phyloP scores from a whole-genome alignment of 2,888 invertebrate genomes.

The Macrophya alboannulata region DNA sequence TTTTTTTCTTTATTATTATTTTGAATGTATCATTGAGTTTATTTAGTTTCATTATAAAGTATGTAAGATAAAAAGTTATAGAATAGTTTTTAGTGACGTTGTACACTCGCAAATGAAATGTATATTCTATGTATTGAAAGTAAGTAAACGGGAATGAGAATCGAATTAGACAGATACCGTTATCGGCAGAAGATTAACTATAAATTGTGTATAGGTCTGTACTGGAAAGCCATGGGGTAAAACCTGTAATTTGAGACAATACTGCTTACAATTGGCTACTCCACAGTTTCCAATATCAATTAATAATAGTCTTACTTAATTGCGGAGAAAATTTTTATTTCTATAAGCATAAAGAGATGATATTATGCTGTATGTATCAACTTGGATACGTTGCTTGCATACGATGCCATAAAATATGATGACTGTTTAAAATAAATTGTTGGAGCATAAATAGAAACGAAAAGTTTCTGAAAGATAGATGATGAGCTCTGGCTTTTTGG shows the following conservation, averaged over 20 bases:
- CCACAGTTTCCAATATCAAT: neutral
- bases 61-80: slow-evolving; percentile 76
- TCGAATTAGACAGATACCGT: slow-evolving; percentile 19
- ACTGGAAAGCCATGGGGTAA: slow-evolving; percentile 28
- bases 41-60: slow-evolving; percentile 74
- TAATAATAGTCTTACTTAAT: slow-evolving; percentile 4
- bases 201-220: slow-evolving; percentile 41
- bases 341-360: neutral
- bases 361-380: neutral
- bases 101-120: slow-evolving; percentile 68
- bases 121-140: slow-evolving; percentile 71
- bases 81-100: slow-evolving; percentile 68
- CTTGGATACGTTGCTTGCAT: neutral
- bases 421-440: neutral
- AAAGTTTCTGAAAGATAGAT: slow-evolving; percentile 7
- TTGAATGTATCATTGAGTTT: slow-evolving; percentile 60
- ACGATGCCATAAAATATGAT: neutral
- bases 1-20: slow-evolving; percentile 58
- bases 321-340: neutral
- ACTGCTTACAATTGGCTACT: neutral
- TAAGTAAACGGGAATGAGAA: slow-evolving; percentile 63
- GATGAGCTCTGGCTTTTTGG: slow-evolving; percentile 40
- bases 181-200: neutral
- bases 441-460: neutral
- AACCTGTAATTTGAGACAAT: slow-evolving; percentile 32